Evolutionary conservation across 2,113 vertebrate genomes (phyloP), one percentile per base, ranked within the genome.

Genomic region (Arizona elegans): DNA sequence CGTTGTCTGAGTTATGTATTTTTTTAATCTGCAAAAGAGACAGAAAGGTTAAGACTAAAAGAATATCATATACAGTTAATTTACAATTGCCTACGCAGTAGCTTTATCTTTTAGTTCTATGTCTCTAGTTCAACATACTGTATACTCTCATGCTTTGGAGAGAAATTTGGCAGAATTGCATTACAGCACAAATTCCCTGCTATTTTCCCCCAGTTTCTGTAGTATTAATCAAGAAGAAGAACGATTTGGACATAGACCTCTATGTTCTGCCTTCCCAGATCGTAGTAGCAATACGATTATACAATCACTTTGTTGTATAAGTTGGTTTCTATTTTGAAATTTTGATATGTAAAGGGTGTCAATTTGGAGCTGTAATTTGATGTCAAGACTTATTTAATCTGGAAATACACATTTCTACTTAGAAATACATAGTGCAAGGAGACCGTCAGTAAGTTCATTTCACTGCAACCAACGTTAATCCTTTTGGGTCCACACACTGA

Each of bases 361-460:
- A 94, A 53, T 13, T 90, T 93, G 93, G 86, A 54, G 94, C 91
- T 92, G 91, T 62, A 92, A 89, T 92, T 89, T 90, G 47, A 92
- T 91, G 12, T 55, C 90, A 91, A 43, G 23, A 52, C 47, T 92
- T 47, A 50, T 81, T 65, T 90, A 0, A 89, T 58, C 17, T 17
- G 5, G 85, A 95, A 92, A 0, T 26, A 0, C 87, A 94, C 33
- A 29, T 53, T 17, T 23, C 23, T 91, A 55, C 88, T 93, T 93
- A 94, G 62, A 17, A 53, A 2, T 19, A 86, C 87, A 94, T 89
- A 94, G 91, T 86, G 75, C 54, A 95, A 52, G 88, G 96, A 86
- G 1, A 93, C 24, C 8, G 15, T 38, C 7, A 75, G 12, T 38
- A 87, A 87, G 89, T 95, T 96, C 29, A 92, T 9, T 90, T 94